phyloP scores from a whole-genome alignment of 2,888 invertebrate species.

The Pinctada fucata region DNA sequence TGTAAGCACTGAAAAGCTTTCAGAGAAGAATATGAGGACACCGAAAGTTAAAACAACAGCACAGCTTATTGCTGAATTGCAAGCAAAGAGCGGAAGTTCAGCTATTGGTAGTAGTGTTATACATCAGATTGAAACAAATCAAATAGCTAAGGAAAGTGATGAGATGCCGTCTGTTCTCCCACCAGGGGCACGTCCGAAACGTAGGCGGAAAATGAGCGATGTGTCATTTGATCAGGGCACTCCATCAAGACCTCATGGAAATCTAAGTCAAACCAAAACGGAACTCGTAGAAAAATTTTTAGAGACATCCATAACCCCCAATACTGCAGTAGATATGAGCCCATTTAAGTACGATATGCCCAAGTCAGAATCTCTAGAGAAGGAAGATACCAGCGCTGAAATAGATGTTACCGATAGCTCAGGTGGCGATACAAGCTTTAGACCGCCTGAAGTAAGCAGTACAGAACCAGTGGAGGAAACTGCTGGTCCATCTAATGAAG shows the following conservation, averaged over 20 bases:
- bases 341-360: conserved; percentile 74
- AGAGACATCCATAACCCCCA: conserved; percentile 65
- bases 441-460: conserved; percentile 46
- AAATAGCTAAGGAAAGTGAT: conserved; percentile 70
- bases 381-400: conserved; percentile 29
- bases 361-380: conserved; percentile 80
- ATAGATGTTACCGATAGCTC: conserved; percentile 40
- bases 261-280: conserved; percentile 70
- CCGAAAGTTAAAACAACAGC: conserved; percentile 86
- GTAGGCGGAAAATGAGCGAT: conserved; percentile 55
- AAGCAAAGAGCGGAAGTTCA: conserved; percentile 77
- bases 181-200: conserved; percentile 67
- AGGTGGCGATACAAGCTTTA: conserved; percentile 37
- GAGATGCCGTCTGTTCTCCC: conserved; percentile 66
- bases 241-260: conserved; percentile 50
- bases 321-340: conserved; percentile 60
- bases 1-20: conserved; percentile 21
- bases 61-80: conserved; percentile 87
- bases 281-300: conserved; percentile 78
- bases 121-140: conserved; percentile 70
- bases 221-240: conserved; percentile 51
- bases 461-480: conserved; percentile 45
- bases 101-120: conserved; percentile 66
- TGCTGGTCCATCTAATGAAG: conserved; percentile 29
- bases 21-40: conserved; percentile 66